A percentile compares a stretch with the other conserved stretches of the same genome.
Conservation (phyloP, 2,888 invertebrate species). For the Copidosoma aretas region DNA sequence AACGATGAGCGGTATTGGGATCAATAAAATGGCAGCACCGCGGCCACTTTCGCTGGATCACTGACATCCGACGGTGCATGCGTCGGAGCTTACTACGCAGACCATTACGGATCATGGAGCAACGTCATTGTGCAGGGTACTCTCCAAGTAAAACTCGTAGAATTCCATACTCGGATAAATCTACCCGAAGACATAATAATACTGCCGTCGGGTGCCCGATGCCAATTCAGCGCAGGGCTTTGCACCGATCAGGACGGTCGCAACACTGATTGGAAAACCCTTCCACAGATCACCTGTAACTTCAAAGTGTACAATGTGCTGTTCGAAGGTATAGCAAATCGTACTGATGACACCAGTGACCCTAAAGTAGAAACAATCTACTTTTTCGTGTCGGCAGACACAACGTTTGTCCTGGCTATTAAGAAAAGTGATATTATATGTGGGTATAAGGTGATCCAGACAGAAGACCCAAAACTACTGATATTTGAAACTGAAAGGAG, state of each 20-base stretch:
- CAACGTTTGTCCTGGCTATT: no score
- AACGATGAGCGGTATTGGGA: not conserved
- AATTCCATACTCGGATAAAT: conserved; percentile 18
- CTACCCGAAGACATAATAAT: conserved; percentile 27
- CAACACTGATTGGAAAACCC: not conserved
- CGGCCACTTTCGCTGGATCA: not conserved
- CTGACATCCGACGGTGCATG: conserved; percentile 27
- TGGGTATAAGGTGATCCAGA: not conserved
- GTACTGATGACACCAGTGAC: no score
- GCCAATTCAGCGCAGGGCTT: conserved; percentile 4
- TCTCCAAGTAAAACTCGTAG: conserved; percentile 16
- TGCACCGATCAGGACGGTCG: not conserved
- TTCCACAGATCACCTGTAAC: conserved; percentile 16
- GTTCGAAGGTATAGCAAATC: conserved; percentile 37
- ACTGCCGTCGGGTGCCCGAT: conserved; percentile 21
- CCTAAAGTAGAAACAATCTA: no score
- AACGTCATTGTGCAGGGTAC: conserved; percentile 33
- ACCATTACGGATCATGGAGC: conserved; percentile 38
- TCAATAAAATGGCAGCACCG: not conserved
- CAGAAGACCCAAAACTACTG: not conserved
- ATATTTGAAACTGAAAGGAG: conserved; percentile 27
- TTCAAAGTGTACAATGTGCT: conserved; percentile 39
- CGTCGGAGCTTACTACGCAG: conserved; percentile 38
- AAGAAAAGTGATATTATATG: no score
- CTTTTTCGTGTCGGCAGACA: no score